phyloP scores from a whole-genome alignment of 2,113 vertebrate genomes.

The Nerophis lumbriciformis region DNA sequence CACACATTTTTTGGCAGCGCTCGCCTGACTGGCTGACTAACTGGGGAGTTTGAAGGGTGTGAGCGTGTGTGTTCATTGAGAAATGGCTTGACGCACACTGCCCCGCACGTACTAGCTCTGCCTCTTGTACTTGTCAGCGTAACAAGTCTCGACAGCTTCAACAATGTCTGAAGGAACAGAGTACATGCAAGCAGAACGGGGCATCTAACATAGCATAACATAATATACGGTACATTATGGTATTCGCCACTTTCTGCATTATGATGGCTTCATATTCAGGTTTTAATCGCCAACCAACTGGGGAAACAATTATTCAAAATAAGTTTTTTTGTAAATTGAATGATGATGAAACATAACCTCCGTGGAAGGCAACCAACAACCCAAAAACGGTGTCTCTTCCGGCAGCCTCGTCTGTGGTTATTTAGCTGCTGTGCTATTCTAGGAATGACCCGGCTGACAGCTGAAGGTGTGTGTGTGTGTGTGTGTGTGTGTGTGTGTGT shows the following conservation, averaged over 20 bases:
- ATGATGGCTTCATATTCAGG: too few species aligned
- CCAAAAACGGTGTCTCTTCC: constrained; percentile 23
- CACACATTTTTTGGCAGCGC: constrained; percentile 21
- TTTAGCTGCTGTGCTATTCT: constrained; percentile 20
- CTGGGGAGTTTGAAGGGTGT: constrained; percentile 15
- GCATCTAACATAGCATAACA: not conserved
- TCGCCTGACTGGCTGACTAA: constrained; percentile 8
- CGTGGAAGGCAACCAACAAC: not conserved
- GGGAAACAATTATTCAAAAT: not conserved
- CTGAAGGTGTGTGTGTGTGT: constrained; percentile 18
- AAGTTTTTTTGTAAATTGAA: not conserved
- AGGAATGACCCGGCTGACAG: constrained; percentile 34
- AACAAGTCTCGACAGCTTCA: constrained; percentile 64
- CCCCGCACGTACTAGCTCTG: constrained; percentile 26
- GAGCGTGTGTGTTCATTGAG: constrained; percentile 42
- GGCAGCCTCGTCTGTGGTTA: constrained; percentile 32
- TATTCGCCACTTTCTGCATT: not conserved
- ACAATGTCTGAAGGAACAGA: constrained; percentile 31
- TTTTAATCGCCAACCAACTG: too few species aligned
- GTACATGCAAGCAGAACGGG: constrained; percentile 13
- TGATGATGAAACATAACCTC: constrained; percentile 1
- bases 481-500: constrained; percentile 8
- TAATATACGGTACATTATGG: not conserved
- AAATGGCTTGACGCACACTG: constrained; percentile 37
- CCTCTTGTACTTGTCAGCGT: constrained; percentile 41